These are phyloP conservation scores for Belgica antarctica DNA, from an alignment of 2,888 invertebrate genomes.

Conservation along the genomic window DNA sequence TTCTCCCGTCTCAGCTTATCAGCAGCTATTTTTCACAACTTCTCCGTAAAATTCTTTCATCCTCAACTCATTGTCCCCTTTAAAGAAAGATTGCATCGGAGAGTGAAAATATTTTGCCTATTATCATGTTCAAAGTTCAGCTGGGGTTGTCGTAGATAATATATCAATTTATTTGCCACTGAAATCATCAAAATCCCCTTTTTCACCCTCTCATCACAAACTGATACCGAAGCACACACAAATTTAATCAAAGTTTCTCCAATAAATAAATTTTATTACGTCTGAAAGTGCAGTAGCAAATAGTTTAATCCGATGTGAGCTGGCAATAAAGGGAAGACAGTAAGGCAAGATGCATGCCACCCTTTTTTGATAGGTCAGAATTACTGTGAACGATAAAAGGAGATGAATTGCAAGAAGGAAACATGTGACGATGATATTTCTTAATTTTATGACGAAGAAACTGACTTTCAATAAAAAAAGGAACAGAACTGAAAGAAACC, in stretches of 20 bases:
- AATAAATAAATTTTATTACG: conserved; percentile 37
- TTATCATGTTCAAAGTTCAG: conserved; percentile 8
- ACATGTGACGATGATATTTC: not conserved
- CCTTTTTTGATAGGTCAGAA: conserved; percentile 1
- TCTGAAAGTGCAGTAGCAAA: conserved; percentile 22
- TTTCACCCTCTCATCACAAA: not conserved
- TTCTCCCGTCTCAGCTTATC: not conserved
- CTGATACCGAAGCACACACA: not conserved
- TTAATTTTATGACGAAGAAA: not conserved
- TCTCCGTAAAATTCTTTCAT: not conserved
- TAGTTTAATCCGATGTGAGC: conserved; percentile 35
- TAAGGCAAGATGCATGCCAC: no score
- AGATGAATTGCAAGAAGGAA: not conserved
- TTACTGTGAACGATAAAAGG: not conserved
- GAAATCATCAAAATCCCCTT: not conserved
- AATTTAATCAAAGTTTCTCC: conserved; percentile 42
- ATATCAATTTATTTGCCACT: conserved; percentile 41
- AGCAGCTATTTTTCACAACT: not conserved
- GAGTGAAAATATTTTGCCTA: not conserved
- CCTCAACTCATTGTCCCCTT: not conserved
- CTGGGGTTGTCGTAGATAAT: conserved; percentile 25
- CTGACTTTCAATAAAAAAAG: no score
- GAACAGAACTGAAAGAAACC: no score
- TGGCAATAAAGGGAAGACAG: not conserved
- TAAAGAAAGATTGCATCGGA: not conserved